phyloP scores from a whole-genome alignment of 2,888 invertebrate genomes.

The Drosophila barbarae region DNA sequence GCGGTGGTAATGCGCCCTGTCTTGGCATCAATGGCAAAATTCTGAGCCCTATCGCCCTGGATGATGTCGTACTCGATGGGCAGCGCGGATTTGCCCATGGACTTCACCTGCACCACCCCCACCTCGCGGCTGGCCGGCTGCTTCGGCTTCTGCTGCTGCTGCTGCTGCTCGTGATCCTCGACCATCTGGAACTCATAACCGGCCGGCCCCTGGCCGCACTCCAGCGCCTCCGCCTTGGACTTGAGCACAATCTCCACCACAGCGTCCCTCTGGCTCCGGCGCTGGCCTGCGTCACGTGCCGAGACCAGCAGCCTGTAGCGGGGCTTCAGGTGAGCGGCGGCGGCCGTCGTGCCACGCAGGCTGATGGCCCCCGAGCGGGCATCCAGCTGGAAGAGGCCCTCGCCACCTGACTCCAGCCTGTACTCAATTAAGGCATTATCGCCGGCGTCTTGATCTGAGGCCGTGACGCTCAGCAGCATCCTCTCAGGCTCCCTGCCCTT shows the following conservation, averaged over 20 bases:
- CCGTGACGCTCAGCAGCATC: conserved; percentile 86
- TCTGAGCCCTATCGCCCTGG: conserved; percentile 81
- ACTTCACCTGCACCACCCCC: conserved; percentile 85
- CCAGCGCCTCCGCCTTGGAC: conserved; percentile 85
- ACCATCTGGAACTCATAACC: conserved; percentile 90
- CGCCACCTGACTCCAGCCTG: conserved; percentile 88
- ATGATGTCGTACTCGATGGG: conserved; percentile 83
- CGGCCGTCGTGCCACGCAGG: conserved; percentile 80
- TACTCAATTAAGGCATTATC: conserved; percentile 91
- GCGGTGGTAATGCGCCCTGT: conserved; percentile 89
- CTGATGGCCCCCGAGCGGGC: conserved; percentile 88
- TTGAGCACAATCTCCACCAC: conserved; percentile 89
- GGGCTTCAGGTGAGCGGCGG: conserved; percentile 81
- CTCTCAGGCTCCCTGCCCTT: background rate
- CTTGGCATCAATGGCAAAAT: conserved; percentile 89
- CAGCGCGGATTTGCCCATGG: background rate
- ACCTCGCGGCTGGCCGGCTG: conserved; percentile 85
- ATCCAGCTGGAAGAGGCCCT: conserved; percentile 89
- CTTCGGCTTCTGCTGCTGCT: conserved; percentile 74
- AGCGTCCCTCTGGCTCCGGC: conserved; percentile 86
- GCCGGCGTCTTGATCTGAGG: conserved; percentile 89
- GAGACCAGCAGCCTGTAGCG: conserved; percentile 88
- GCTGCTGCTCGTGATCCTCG: conserved; percentile 86
- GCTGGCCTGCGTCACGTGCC: conserved; percentile 90
- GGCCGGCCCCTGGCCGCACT: conserved; percentile 85